A percentile compares a stretch with the other conserved stretches of the same genome.
phyloP scores from a whole-genome alignment of 1,140 invertebrate genomes.

The Drosophila rufa region DNA sequence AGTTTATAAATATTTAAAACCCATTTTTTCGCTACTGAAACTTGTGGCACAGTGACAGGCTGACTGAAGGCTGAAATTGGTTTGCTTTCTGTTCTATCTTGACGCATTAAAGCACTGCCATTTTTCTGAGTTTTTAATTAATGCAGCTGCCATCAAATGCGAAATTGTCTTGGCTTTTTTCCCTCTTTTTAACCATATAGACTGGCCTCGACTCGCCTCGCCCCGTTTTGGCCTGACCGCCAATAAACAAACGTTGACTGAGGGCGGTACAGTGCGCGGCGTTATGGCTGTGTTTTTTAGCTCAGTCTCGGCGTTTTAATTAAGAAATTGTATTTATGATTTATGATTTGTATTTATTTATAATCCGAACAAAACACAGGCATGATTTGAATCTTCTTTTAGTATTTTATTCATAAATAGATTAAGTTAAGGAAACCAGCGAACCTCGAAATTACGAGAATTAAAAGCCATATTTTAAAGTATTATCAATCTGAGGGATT shows the following conservation, averaged over 20 bases:
- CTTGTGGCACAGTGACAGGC: slow-evolving; percentile 3
- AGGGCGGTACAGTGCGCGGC: not conserved
- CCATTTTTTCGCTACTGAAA: not conserved
- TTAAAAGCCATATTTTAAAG: no score
- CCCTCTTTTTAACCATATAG: not conserved
- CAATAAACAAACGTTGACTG: not conserved
- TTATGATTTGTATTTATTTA: no score
- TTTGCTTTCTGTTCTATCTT: not conserved
- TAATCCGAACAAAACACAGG: no score
- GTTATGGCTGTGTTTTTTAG: not conserved
- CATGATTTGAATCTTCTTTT: no score
- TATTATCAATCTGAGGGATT: no score
- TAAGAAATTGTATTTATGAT: no score
- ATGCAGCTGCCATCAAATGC: slow-evolving; percentile 35
- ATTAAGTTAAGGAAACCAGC: no score
- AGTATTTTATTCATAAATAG: no score
- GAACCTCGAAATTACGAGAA: no score
- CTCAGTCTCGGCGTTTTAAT: no score
- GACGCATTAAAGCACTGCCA: slow-evolving; percentile 16
- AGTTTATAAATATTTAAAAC: no score
- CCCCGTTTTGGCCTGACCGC: not conserved
- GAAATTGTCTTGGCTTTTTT: slow-evolving; percentile 5
- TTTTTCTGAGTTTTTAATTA: slow-evolving; percentile 33
- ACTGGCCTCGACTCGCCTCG: not conserved
- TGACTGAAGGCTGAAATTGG: slow-evolving; percentile 1